These are phyloP conservation scores for Monomorium pharaonis DNA, from an alignment of 1,140 invertebrate species.

Conservation along the genomic window DNA sequence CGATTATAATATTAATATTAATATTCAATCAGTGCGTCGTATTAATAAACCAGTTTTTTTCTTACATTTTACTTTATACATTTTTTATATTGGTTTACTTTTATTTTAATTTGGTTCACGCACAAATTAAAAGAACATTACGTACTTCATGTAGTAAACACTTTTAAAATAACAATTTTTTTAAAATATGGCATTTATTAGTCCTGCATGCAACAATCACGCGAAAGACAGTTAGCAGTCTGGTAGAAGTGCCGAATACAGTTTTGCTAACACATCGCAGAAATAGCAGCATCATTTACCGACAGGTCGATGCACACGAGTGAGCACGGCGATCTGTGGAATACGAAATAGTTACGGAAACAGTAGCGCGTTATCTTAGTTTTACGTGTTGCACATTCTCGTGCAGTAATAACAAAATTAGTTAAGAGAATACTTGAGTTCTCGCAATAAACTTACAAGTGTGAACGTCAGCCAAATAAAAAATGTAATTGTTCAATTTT, in stretches of 20 bases:
- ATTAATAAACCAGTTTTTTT: too few relatives aligned
- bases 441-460: background rate
- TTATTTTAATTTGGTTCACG: background rate
- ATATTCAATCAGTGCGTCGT: background rate
- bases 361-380: background rate
- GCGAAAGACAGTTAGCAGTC: background rate
- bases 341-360: slow-evolving; percentile 49
- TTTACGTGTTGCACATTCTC: slow-evolving; percentile 41
- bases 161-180: background rate
- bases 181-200: background rate
- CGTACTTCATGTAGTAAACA: background rate
- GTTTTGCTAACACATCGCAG: slow-evolving; percentile 65
- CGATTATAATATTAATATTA: background rate
- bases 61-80: background rate
- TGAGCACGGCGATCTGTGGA: slow-evolving; percentile 61
- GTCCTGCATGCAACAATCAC: background rate
- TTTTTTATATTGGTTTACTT: background rate
- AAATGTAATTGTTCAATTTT: too few relatives aligned
- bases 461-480: background rate
- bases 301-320: slow-evolving; percentile 77
- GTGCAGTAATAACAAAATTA: slow-evolving; percentile 1
- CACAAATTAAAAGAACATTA: background rate
- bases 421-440: background rate
- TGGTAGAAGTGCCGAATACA: slow-evolving; percentile 31
- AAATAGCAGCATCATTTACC: slow-evolving; percentile 75